Base-by-base conservation (phyloP, 1,140 invertebrate genomes). In the Megalonaias nervosa region DNA sequence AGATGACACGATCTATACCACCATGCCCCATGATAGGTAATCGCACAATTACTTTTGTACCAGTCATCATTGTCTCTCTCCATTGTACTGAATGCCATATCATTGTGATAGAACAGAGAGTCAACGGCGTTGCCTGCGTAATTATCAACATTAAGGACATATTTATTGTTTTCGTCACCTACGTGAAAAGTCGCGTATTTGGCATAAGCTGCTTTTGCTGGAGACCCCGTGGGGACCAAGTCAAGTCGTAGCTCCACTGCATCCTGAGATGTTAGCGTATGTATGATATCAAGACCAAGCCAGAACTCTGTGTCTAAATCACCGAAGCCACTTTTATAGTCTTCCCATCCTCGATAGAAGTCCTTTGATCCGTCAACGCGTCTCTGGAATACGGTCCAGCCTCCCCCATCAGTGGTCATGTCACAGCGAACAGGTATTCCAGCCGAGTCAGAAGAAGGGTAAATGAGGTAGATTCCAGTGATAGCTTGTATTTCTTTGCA, bases 1-100 rank as follows among this genome's bases (percentile, higher is more conserved):
- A 1, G n/a, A 57, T 75, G 72, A 48, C 77, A 79, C 3, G 13
- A 17, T 5, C 60, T n/a, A 23, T 79, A 79, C 77, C 77, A 79
- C 77, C 77, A 79, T 2, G 66, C 77, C 23, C 71, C 72, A 16
- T 69, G 66, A 56, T 70, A 75, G 15, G 21, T 19, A 4, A 23
- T n/a, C 21, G 77, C 72, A 65, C 77, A 79, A 59, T 31, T 31
- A 70, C 65, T 9, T 16, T 12, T 2, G 3, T 38, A 16, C 14
- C 5, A 2, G 1, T 64, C 11, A 23, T 79, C 71, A 26, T 79
- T 75, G 57, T 79, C 72, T 55, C 56, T 64, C 57, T 79, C 77
- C 14, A 56, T 17, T 61, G 77, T 79, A 57, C 58, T 56, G 58
- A 79, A 79, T 31, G 23, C 26, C 64, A 68, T 66, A 48, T 65